A percentile compares a stretch with the other conserved stretches of the same genome.
These are phyloP conservation scores for Polymixis flavicincta DNA, from an alignment of 2,888 invertebrate genomes.

Conservation along the genomic window DNA sequence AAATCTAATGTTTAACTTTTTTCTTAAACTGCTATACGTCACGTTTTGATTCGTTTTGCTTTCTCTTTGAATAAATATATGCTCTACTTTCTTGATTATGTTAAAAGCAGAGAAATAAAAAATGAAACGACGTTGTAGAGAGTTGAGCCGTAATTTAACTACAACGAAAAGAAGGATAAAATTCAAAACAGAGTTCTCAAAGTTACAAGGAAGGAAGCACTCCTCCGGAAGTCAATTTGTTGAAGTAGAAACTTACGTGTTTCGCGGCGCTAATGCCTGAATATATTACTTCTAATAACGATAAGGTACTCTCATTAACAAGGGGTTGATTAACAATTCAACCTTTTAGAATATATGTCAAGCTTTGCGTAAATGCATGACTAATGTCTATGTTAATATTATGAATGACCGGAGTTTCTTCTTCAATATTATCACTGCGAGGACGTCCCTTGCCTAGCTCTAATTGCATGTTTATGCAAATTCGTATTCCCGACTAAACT, in stretches of 20 bases:
- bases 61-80: constrained; percentile 10
- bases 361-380: constrained; percentile 57
- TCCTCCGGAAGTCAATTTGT: constrained; percentile 59
- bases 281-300: constrained; percentile 42
- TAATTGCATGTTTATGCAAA: constrained; percentile 84
- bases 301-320: constrained; percentile 30
- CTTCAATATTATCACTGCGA: constrained; percentile 75
- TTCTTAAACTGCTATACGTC: constrained; percentile 21
- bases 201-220: constrained; percentile 52
- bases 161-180: constrained; percentile 42
- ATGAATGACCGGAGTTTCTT: constrained; percentile 68
- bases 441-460: constrained; percentile 73
- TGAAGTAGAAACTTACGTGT: constrained; percentile 54
- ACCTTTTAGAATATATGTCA: constrained; percentile 44
- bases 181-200: constrained; percentile 52
- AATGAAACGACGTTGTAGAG: constrained; percentile 10
- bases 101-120: constrained; percentile 10
- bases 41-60: constrained; percentile 33
- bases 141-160: constrained; percentile 34
- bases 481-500: constrained; percentile 68
- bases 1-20: constrained; percentile 45
- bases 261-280: constrained; percentile 36
- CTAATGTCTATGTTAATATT: constrained; percentile 63
- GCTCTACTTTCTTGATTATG: constrained; percentile 14
- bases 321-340: constrained; percentile 57